Base-by-base conservation (phyloP, 53 echinoderm and acorn worm genomes). In the Antedon mediterranea region DNA sequence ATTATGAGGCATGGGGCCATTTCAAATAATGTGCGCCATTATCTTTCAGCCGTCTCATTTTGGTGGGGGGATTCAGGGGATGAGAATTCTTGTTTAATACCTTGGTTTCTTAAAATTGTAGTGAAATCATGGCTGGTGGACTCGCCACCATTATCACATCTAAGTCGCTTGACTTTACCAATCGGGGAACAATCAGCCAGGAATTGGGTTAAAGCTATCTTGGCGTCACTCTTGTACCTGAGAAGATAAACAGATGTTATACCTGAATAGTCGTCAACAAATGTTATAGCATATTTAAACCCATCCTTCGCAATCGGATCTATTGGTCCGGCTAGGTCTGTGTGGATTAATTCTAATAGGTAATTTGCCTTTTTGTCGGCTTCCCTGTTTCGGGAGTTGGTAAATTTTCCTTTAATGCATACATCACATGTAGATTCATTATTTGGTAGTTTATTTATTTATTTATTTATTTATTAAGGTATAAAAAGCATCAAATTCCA, bases 1-100 rank as follows among this genome's bases (percentile, higher is more conserved):
- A 77, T 33, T 30, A 85, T 76, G 76, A 85, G 32, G 76, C 80
- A 85, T 33, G 85, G 81, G 11, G 76, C 81, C 85, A 81, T 85
- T 23, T 85, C 81, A 34, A 85, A 85, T 13, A 81, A 76, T 34
- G 85, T 75, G 34, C 77, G 43, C 81, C 85, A 76, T 14, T 43
- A 72, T 42, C 80, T 80, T 28, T 85, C 81, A 31, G 71, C 85
- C 33, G 81, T 85, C n/a, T 85, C 85, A 34, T 85, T 85, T 75
- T 85, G 81, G 34, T 85, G 81, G 0, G 84, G 84, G 23, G 84
- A 84, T 33, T 84, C 44, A 4, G 75, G 77, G 73, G 84, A 73
- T 72, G 79, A 84, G 20, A 41, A 71, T 23, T 79, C 79, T 27
- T 84, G 84, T 33, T 72, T 78, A 27, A 83, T 84, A 18, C 74